phyloP scores from a whole-genome alignment of 2,113 vertebrate species.

The Colaptes auratus region DNA sequence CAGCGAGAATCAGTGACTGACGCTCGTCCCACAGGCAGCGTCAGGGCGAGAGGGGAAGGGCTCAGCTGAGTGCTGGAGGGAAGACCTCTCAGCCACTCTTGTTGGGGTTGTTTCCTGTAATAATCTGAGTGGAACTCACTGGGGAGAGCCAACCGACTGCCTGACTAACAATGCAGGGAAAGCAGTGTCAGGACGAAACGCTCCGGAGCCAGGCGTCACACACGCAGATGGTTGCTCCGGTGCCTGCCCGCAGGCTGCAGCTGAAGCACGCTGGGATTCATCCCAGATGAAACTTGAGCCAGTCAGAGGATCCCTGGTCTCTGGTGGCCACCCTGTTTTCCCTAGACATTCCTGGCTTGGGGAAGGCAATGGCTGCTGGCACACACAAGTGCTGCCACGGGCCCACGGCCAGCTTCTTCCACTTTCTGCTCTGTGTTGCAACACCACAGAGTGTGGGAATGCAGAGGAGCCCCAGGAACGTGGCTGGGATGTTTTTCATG shows the following conservation, averaged over 20 bases:
- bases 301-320: not conserved
- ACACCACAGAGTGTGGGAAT: not conserved
- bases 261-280: conserved; percentile 6
- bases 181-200: not conserved
- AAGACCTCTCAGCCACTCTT: not conserved
- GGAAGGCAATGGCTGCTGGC: not conserved
- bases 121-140: not conserved
- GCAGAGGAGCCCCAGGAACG: not conserved
- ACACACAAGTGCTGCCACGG: not conserved
- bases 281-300: not conserved
- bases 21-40: not conserved
- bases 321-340: not conserved
- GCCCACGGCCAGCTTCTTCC: conserved; percentile 15
- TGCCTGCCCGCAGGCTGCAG: not conserved
- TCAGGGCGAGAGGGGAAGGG: not conserved
- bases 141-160: not conserved
- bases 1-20: not conserved
- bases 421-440: not conserved
- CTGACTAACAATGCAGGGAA: not conserved
- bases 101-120: not conserved
- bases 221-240: not conserved
- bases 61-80: not conserved
- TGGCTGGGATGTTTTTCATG: not conserved
- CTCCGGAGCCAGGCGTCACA: not conserved
- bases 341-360: not conserved